Percentiles rank a stretch among this genome's conserved stretches.
These are phyloP conservation scores for Dipus sagitta DNA, from an alignment of 2,797 vertebrate species.

Conservation along the genomic window DNA sequence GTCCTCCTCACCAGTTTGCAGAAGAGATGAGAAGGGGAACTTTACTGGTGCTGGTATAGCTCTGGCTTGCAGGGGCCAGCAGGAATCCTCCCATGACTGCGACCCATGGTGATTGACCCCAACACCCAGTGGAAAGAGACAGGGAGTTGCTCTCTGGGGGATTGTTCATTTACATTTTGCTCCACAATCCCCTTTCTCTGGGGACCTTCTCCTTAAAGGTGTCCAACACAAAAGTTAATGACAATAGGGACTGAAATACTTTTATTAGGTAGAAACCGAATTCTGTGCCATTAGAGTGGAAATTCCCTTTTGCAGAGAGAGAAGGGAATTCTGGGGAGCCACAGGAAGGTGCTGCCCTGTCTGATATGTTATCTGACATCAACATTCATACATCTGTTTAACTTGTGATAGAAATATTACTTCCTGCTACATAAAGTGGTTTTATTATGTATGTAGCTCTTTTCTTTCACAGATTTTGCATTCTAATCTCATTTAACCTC, in stretches of 20 bases:
- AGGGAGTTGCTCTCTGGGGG: not conserved
- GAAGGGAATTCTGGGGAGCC: not conserved
- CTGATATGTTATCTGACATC: not conserved
- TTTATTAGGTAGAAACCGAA: not conserved
- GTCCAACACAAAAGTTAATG: conserved; percentile 44
- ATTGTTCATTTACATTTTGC: not conserved
- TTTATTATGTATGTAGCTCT: not conserved
- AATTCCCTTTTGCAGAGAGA: not conserved
- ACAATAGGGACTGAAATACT: not conserved
- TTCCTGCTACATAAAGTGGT: not conserved
- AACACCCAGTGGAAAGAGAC: not conserved
- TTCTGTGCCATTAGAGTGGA: not conserved
- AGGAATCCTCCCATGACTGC: not conserved
- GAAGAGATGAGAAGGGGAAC: not conserved
- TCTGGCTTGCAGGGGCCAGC: not conserved
- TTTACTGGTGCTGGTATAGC: not conserved
- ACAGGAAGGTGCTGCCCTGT: not conserved
- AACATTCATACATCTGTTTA: not conserved
- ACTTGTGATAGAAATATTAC: not conserved
- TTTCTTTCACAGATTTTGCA: not conserved
- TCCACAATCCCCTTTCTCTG: not conserved
- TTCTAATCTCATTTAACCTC: not conserved
- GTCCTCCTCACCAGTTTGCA: not conserved
- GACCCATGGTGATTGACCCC: not conserved
- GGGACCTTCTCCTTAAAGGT: conserved; percentile 28